A percentile compares a stretch with the other conserved stretches of the same genome.
These are phyloP conservation scores for Melieria crassipennis DNA, from an alignment of 2,888 invertebrate species.

Conservation along the genomic window DNA sequence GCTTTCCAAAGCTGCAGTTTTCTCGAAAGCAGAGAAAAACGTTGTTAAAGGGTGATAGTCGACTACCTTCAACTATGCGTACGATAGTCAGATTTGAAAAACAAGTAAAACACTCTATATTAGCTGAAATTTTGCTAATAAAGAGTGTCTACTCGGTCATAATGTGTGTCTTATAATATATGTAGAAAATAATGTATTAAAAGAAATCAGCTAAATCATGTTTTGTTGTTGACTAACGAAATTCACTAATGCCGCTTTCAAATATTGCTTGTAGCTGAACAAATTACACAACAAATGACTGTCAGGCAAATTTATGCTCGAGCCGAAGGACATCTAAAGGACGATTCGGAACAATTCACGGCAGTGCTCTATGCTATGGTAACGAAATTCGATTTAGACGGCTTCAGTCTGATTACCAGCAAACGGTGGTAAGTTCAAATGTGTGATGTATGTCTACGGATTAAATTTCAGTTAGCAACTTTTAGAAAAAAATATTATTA, in stretches of 20 bases:
- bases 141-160: too few species aligned
- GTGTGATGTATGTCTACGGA: background rate
- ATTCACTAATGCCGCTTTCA: background rate
- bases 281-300: conserved; percentile 69
- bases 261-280: conserved; percentile 41
- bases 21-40: too few species aligned
- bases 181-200: too few species aligned
- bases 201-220: too few species aligned
- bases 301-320: conserved; percentile 69
- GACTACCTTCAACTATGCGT: too few species aligned
- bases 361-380: conserved; percentile 75
- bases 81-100: too few species aligned
- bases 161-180: too few species aligned
- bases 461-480: background rate
- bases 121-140: too few species aligned
- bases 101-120: too few species aligned
- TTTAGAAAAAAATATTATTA: background rate
- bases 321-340: conserved; percentile 60
- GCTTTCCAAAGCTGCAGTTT: too few species aligned
- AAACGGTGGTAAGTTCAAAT: conserved; percentile 65
- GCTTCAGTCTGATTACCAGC: conserved; percentile 57
- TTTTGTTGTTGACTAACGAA: background rate
- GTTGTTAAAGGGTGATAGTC: too few species aligned
- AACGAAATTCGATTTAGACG: conserved; percentile 78
- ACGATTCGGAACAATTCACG: conserved; percentile 72